phyloP scores from a whole-genome alignment of 2,113 vertebrate genomes.

The Sus scrofa region T2T-Sscrofa CM000817.6:153277001-153277500 shows the following conservation, averaged over 20 bases:
- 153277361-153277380: constrained; percentile 37
- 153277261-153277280: constrained; percentile 27
- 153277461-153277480: constrained; percentile 28
- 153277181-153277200: not conserved
- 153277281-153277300: constrained; percentile 42
- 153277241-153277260: not conserved
- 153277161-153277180: not conserved
- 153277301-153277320: constrained; percentile 23
- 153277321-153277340: constrained; percentile 14
- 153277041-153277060: too few species aligned
- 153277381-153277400: not conserved
- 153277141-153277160: not conserved
- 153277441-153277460: not conserved
- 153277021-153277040: too few species aligned
- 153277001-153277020: too few species aligned
- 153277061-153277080: not conserved
- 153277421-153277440: not conserved
- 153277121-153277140: not conserved
- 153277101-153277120: not conserved
- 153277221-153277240: constrained; percentile 46
- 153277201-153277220: not conserved
- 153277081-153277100: not conserved
- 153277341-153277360: not conserved
- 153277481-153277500: constrained; percentile 1
- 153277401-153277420: constrained; percentile 21